phyloP scores from a whole-genome alignment of 2,113 vertebrate genomes.

The Pluvianellus socialis region DNA sequence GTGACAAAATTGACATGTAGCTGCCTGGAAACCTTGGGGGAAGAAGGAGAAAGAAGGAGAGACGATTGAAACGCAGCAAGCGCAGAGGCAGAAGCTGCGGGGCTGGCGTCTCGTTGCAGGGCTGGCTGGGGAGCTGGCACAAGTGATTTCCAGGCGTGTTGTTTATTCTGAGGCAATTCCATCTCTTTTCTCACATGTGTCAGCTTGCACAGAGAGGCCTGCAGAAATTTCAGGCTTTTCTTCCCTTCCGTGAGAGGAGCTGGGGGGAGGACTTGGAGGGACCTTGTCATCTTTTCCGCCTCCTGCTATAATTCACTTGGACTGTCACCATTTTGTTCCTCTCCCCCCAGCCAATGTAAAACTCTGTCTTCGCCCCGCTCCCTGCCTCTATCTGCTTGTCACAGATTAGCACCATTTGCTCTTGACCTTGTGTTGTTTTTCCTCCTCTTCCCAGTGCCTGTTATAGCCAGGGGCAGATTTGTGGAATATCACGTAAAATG shows the following conservation, averaged over 20 bases:
- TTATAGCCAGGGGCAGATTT: background rate
- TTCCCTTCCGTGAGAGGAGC: background rate
- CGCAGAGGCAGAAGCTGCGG: background rate
- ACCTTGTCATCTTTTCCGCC: background rate
- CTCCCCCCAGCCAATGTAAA: background rate
- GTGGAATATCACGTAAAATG: background rate
- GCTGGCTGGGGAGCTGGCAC: background rate
- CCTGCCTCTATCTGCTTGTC: background rate
- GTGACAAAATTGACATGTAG: slow-evolving; percentile 25
- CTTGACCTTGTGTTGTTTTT: background rate
- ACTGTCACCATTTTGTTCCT: background rate
- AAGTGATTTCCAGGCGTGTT: slow-evolving; percentile 24
- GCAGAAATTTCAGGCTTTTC: slow-evolving; percentile 30
- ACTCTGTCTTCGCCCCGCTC: background rate
- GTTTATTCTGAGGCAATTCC: slow-evolving; percentile 59
- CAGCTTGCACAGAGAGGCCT: slow-evolving; percentile 57
- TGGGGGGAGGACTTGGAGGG: background rate
- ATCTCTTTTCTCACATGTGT: slow-evolving; percentile 40
- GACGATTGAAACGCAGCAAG: background rate
- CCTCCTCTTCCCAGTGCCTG: background rate
- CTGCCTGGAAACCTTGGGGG: slow-evolving; percentile 27
- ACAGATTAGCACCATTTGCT: background rate
- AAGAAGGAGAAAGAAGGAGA: background rate
- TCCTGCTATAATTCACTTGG: slow-evolving; percentile 9
- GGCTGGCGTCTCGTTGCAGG: background rate